Evolutionary conservation across 2,113 vertebrate species (phyloP).

Genomic region (Sceloporus tristichus): DNA sequence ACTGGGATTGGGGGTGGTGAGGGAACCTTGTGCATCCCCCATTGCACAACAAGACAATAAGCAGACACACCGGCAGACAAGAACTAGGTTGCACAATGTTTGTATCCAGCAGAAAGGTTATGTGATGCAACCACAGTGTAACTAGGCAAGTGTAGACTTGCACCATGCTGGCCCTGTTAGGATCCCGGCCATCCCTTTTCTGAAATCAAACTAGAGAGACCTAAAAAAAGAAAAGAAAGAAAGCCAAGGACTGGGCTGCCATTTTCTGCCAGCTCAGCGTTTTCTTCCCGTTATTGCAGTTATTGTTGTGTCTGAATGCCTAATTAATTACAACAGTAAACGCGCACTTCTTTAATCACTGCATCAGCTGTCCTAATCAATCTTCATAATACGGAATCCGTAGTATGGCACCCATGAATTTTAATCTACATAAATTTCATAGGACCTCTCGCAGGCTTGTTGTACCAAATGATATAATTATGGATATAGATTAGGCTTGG

Average conservation of each 20-base stretch:
- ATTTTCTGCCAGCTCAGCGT: slow-evolving; percentile 72
- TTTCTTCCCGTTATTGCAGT: slow-evolving; percentile 73
- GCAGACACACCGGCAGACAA: no score
- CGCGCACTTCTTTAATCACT: slow-evolving; percentile 77
- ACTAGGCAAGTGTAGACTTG: no score
- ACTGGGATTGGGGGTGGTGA: no score
- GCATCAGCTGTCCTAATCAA: slow-evolving; percentile 81
- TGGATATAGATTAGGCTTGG: slow-evolving; percentile 77
- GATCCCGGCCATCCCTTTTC: neutral
- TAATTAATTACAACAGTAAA: slow-evolving; percentile 82
- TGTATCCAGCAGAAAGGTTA: no score
- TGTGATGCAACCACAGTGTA: no score
- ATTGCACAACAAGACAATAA: no score
- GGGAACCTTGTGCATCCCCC: no score
- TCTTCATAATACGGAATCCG: slow-evolving; percentile 79
- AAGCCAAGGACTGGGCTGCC: slow-evolving; percentile 50
- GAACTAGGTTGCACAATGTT: no score
- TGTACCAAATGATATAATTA: slow-evolving; percentile 76
- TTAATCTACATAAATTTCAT: slow-evolving; percentile 82
- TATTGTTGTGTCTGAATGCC: slow-evolving; percentile 82
- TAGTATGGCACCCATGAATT: slow-evolving; percentile 77
- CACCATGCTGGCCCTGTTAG: neutral
- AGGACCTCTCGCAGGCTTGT: slow-evolving; percentile 75
- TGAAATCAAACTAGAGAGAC: neutral
- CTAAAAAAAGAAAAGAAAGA: slow-evolving; percentile 11